Evolutionary conservation across 2,113 vertebrate genomes (phyloP).

Genomic region (Lichenostomus cassidix): DNA sequence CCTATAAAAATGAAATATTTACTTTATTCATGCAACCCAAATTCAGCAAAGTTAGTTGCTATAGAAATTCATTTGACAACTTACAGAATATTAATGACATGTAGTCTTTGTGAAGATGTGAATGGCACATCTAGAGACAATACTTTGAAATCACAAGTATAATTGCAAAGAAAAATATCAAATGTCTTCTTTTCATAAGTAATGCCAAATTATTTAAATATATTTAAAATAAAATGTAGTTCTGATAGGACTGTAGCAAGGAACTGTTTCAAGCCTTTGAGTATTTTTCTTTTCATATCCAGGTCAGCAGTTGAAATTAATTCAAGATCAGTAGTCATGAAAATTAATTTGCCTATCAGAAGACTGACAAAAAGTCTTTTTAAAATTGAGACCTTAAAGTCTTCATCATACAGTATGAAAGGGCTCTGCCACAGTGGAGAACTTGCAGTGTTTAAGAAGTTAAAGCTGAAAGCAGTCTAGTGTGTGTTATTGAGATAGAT

Average conservation of each 20-base stretch:
- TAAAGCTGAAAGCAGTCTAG: background rate
- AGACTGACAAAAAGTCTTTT: background rate
- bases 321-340: background rate
- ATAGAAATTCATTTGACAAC: background rate
- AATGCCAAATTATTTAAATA: conserved; percentile 50
- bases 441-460: background rate
- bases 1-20: background rate
- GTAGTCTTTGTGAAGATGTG: background rate
- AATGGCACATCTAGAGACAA: background rate
- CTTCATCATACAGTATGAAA: background rate
- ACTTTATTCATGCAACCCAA: background rate
- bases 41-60: background rate
- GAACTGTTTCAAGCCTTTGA: background rate
- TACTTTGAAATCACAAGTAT: background rate
- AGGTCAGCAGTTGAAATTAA: background rate
- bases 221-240: conserved; percentile 36
- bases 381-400: background rate
- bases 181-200: background rate
- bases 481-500: background rate
- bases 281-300: background rate
- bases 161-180: background rate
- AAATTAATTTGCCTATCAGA: background rate
- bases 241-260: background rate
- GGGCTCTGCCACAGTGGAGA: background rate
- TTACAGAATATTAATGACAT: background rate